These are phyloP conservation scores for Peromyscus polionotus DNA, from an alignment of 2,113 vertebrate genomes.

Conservation along the genomic window DNA sequence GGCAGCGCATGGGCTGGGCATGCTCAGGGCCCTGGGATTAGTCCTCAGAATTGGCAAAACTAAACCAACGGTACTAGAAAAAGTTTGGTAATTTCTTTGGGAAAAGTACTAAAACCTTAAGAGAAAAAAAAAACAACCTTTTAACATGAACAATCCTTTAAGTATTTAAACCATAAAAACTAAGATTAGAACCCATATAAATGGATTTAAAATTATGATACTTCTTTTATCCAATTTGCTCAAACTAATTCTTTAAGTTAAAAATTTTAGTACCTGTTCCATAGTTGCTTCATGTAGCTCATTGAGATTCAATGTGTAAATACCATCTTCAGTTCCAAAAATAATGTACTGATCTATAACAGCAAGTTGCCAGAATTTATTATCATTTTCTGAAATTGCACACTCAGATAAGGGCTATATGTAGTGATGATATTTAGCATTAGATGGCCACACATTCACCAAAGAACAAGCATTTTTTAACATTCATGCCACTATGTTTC, in stretches of 20 bases:
- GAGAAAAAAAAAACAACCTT: neutral
- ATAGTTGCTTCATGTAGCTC: constrained; percentile 98
- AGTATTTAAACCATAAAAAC: neutral
- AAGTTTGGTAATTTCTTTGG: constrained; percentile 46
- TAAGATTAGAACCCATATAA: constrained; percentile 30
- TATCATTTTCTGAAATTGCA: constrained; percentile 53
- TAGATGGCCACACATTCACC: neutral
- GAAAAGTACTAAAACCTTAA: constrained; percentile 35
- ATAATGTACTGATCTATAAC: constrained; percentile 95
- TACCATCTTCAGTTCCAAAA: constrained; percentile 98
- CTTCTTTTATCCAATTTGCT: constrained; percentile 30
- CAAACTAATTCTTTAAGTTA: constrained; percentile 52
- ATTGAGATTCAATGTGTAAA: constrained; percentile 98
- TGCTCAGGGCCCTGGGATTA: neutral
- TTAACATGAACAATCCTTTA: neutral
- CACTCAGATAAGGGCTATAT: constrained; percentile 31
- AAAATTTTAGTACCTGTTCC: constrained; percentile 94
- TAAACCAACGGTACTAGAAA: neutral
- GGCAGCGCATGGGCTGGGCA: neutral
- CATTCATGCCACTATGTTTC: neutral
- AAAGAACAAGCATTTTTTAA: constrained; percentile 58
- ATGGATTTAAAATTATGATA: constrained; percentile 60
- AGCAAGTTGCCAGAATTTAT: constrained; percentile 64
- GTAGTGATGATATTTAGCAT: neutral
- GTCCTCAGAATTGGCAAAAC: neutral